A percentile compares a stretch with the other conserved stretches of the same genome.
phyloP scores from a whole-genome alignment of 2,888 invertebrate genomes.

The Toxonevra muliebris region DNA sequence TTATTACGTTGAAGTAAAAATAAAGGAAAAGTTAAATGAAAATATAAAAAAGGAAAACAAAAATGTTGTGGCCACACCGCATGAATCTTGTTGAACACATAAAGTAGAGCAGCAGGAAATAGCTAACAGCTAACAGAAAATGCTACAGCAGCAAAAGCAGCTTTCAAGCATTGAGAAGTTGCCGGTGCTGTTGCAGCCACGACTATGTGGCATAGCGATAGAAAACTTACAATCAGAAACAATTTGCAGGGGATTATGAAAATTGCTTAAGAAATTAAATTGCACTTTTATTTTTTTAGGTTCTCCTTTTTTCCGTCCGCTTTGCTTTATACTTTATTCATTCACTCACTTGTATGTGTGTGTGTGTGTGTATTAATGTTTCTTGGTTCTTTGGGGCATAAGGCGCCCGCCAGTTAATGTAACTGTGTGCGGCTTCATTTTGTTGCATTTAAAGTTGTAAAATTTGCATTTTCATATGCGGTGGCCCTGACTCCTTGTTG shows the following conservation, averaged over 20 bases:
- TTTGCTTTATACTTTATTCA: too few species aligned
- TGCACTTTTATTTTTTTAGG: constrained; percentile 38
- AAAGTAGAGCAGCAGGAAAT: constrained; percentile 19
- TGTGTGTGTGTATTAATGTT: neutral
- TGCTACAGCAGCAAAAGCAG: constrained; percentile 1
- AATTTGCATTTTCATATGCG: constrained; percentile 29
- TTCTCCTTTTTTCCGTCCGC: too few species aligned
- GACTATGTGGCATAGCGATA: neutral
- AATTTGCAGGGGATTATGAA: constrained; percentile 60
- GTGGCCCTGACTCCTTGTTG: constrained; percentile 13
- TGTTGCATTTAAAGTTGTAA: constrained; percentile 17
- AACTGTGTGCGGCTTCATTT: neutral
- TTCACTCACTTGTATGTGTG: too few species aligned
- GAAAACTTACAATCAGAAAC: constrained; percentile 52
- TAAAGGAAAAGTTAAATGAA: too few species aligned
- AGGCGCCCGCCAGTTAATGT: too few species aligned
- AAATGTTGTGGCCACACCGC: neutral
- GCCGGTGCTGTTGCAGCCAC: too few species aligned
- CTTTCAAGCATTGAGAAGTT: too few species aligned
- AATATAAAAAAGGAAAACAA: too few species aligned
- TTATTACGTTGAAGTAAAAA: too few species aligned
- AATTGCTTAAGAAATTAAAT: constrained; percentile 60
- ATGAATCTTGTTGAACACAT: constrained; percentile 18
- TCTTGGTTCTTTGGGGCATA: too few species aligned
- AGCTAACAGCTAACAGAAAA: neutral